Evolutionary conservation across 2,888 invertebrate genomes (phyloP), one percentile per base, ranked within the genome.

Genomic region (Pyrrhosoma nymphula): DNA sequence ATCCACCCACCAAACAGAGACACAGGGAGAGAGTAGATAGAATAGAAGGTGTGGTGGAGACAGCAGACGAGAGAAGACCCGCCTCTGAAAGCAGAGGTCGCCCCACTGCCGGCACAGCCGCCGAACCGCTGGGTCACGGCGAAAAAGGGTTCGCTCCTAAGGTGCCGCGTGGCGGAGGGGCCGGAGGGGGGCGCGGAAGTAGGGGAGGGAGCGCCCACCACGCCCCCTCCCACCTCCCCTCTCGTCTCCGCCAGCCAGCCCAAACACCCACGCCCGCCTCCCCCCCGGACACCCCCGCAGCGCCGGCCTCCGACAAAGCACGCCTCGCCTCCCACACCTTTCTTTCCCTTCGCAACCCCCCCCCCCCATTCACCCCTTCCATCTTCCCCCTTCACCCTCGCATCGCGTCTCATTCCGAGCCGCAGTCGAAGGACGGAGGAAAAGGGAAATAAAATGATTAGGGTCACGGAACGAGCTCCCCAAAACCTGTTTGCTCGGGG

Each of bases 81-180:
- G 26, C 89, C 89, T 56, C 89, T 89, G 55, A 56, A 56, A 89
- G 89, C 47, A 26, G 89, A 89, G 56, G 89, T 18, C 89, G 89
- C 89, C 89, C 89, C 89, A 89, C 89, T 89, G 89, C 89, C 89
- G 82, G 20, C 88, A 12, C 82, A 3, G 18, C 82, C 18, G 82
- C 30, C 82, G 60, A 47, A 2, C 69, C 69, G 88, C 56, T 55
- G 89, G 89, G 56, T 56, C 89, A 89, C 47, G 56, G 89, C 55
- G 56, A 82, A 82, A 82, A 82, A 82, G 82, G 82, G 82, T 82
- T 82, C 82, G 82, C 82, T 82, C 16, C 82, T 6, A 82, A 82
- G 82, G 82, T 35, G 82, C 30, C 82, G 55, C 23, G 56, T 6
- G 10, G 26, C 39, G 91, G 39, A 4, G 47, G 93, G 69, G 75